Conservation (phyloP, 2,888 invertebrate genomes). For the Hypomecis punctinalis region DNA sequence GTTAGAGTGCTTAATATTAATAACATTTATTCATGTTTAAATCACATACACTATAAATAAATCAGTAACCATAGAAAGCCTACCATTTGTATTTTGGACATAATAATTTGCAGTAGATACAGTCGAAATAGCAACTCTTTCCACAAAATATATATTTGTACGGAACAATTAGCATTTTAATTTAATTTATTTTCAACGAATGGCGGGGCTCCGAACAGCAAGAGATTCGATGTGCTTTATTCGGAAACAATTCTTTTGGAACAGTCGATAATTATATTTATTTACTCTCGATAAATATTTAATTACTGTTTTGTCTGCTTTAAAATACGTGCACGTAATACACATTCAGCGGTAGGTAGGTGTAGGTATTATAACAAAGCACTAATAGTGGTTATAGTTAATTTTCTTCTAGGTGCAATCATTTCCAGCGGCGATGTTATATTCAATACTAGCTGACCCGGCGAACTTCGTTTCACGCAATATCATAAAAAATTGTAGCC, state of each 20-base stretch:
- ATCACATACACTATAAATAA: too few relatives aligned
- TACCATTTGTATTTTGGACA: too few relatives aligned
- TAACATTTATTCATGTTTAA: too few relatives aligned
- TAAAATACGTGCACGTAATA: not conserved
- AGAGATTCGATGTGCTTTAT: not conserved
- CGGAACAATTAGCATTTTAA: not conserved
- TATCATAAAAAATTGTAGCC: too few relatives aligned
- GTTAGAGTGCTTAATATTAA: too few relatives aligned
- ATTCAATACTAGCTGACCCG: too few relatives aligned
- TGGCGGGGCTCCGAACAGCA: not conserved
- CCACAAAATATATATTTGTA: not conserved
- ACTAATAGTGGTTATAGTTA: too few relatives aligned
- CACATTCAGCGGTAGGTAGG: too few relatives aligned
- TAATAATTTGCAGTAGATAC: not conserved
- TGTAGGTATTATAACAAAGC: too few relatives aligned
- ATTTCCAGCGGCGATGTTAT: not conserved
- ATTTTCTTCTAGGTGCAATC: too few relatives aligned
- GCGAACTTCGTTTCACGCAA: too few relatives aligned
- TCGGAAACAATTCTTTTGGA: not conserved
- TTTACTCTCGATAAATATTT: not conserved
- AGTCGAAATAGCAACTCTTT: not conserved
- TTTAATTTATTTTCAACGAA: conserved; percentile 2
- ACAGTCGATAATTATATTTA: not conserved
- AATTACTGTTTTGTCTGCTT: not conserved
- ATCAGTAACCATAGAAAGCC: too few relatives aligned